Conservation (phyloP, 2,113 vertebrate species). For the Pterocles orientalis region DNA sequence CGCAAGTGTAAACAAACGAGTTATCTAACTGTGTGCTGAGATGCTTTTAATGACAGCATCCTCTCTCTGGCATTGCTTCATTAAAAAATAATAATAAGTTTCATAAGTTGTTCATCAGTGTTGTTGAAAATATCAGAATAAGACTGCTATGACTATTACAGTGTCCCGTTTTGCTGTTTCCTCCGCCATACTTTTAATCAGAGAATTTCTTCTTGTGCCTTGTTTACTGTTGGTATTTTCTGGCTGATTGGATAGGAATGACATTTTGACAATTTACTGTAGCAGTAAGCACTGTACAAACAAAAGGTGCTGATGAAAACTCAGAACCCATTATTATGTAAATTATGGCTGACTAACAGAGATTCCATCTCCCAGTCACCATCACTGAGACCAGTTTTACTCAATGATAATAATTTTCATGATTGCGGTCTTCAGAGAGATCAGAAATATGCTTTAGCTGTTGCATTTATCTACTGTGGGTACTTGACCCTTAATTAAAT, state of each 20-base stretch:
- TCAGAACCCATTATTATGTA: slow-evolving; percentile 94
- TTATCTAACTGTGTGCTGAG: slow-evolving; percentile 10
- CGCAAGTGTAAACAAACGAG: background rate
- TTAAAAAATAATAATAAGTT: slow-evolving; percentile 64
- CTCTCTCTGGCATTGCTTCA: slow-evolving; percentile 48
- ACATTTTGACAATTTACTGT: slow-evolving; percentile 94
- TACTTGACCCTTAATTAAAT: slow-evolving; percentile 92
- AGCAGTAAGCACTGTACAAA: slow-evolving; percentile 87
- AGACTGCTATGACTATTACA: background rate
- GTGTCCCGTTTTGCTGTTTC: slow-evolving; percentile 48
- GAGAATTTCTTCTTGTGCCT: slow-evolving; percentile 80
- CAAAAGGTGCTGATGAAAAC: slow-evolving; percentile 94
- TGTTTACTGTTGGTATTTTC: slow-evolving; percentile 88
- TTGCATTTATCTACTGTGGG: slow-evolving; percentile 83
- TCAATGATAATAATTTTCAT: slow-evolving; percentile 93
- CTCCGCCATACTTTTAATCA: slow-evolving; percentile 77
- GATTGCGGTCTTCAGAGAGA: slow-evolving; percentile 90
- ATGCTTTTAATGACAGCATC: slow-evolving; percentile 12
- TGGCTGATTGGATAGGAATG: slow-evolving; percentile 88
- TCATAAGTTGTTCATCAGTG: background rate
- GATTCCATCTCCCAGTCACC: slow-evolving; percentile 85
- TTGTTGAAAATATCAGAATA: slow-evolving; percentile 50
- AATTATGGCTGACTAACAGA: slow-evolving; percentile 88
- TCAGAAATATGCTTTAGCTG: slow-evolving; percentile 84
- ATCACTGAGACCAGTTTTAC: slow-evolving; percentile 84